phyloP scores from a whole-genome alignment of 2,888 invertebrate species.

The Morpho deidamia region DNA sequence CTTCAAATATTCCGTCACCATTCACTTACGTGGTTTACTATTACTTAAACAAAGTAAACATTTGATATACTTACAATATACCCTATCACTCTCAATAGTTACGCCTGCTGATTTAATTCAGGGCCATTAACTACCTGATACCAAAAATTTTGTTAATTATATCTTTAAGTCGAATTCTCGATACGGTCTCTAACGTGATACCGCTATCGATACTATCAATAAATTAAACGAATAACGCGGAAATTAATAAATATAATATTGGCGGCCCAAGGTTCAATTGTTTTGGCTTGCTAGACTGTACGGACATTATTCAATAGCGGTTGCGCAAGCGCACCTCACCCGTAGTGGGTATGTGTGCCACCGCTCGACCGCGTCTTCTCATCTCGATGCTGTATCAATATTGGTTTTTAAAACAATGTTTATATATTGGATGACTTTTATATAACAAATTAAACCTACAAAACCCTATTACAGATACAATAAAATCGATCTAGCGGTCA shows the following conservation, averaged over 20 bases:
- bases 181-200: not conserved
- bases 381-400: slow-evolving; percentile 16
- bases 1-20: too few relatives aligned
- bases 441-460: too few relatives aligned
- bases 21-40: too few relatives aligned
- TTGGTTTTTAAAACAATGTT: not conserved
- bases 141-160: too few relatives aligned
- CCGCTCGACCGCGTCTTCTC: slow-evolving; percentile 22
- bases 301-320: slow-evolving; percentile 53
- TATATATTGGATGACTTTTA: not conserved
- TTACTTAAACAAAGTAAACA: too few relatives aligned
- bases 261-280: slow-evolving; percentile 23
- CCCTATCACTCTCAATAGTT: too few relatives aligned
- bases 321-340: slow-evolving; percentile 41
- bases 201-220: not conserved
- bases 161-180: too few relatives aligned
- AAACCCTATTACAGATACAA: too few relatives aligned
- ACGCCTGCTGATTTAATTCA: too few relatives aligned
- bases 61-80: too few relatives aligned
- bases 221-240: not conserved
- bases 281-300: slow-evolving; percentile 36
- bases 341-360: slow-evolving; percentile 40
- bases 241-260: slow-evolving; percentile 6
- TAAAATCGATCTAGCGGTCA: too few relatives aligned
- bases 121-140: too few relatives aligned